These are phyloP conservation scores for Apodemus sylvaticus DNA, from an alignment of 2,113 vertebrate species.

Conservation along the genomic window DNA sequence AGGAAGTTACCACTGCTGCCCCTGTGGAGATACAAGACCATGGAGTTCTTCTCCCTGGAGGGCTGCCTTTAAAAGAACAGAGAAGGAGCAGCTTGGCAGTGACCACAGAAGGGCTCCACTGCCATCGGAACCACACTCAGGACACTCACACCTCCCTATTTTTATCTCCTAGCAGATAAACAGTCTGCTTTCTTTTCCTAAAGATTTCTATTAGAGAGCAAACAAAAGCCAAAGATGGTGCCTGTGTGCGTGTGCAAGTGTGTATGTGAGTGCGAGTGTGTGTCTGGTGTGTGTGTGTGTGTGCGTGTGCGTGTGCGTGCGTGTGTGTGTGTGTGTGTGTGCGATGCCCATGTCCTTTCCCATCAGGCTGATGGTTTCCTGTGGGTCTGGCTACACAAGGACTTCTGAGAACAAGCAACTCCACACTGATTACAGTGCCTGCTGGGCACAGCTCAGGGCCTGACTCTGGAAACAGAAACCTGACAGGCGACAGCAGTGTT, in stretches of 20 bases:
- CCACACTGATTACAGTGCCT: not conserved
- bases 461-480: slow-evolving; percentile 4
- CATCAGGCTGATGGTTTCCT: not conserved
- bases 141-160: slow-evolving; percentile 41
- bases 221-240: slow-evolving; percentile 43
- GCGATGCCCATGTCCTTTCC: not conserved
- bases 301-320: too few species aligned
- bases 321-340: too few species aligned
- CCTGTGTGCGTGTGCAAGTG: too few species aligned
- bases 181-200: not conserved
- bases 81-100: not conserved
- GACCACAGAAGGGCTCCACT: slow-evolving; percentile 40
- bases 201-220: slow-evolving; percentile 62
- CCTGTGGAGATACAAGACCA: not conserved
- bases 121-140: not conserved
- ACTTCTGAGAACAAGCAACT: slow-evolving; percentile 10
- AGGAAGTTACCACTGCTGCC: not conserved
- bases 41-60: not conserved
- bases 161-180: slow-evolving; percentile 46
- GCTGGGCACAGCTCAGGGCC: not conserved
- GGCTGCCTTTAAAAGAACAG: slow-evolving; percentile 10
- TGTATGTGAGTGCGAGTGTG: too few species aligned
- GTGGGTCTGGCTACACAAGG: not conserved
- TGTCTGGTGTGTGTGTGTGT: too few species aligned
- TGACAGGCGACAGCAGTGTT: not conserved